phyloP scores from a whole-genome alignment of 1,140 invertebrate species.

The Formica selysi region DNA sequence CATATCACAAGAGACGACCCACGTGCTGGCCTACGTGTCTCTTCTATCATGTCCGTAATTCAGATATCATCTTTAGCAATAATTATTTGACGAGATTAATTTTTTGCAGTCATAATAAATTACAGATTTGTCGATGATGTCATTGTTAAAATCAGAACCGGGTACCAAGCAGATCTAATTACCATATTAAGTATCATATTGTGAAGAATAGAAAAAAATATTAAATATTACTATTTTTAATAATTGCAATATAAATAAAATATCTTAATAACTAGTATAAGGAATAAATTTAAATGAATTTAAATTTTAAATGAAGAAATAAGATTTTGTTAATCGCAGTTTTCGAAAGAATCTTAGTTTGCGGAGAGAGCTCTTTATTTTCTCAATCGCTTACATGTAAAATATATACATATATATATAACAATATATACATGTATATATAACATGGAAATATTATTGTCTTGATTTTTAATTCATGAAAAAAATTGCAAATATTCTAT shows the following conservation, averaged over 20 bases:
- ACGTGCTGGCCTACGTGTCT: conserved; percentile 69
- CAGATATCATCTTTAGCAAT: conserved; percentile 63
- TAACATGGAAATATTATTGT: neutral
- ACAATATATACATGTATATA: neutral
- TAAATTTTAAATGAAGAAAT: neutral
- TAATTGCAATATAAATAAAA: neutral
- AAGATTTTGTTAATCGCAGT: neutral
- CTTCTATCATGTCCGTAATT: conserved; percentile 65
- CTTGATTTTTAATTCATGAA: neutral
- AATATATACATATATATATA: neutral
- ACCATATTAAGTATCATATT: neutral
- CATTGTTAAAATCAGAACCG: neutral
- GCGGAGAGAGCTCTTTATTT: too few species aligned
- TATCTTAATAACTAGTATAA: neutral
- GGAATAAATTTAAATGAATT: neutral
- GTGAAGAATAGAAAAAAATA: too few species aligned
- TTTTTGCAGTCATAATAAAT: conserved; percentile 46
- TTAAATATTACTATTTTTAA: too few species aligned
- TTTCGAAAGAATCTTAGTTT: neutral
- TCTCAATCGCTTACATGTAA: too few species aligned
- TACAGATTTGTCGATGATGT: conserved; percentile 62
- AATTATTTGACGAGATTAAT: conserved; percentile 66
- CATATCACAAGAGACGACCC: conserved; percentile 45
- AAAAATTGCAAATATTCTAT: neutral
- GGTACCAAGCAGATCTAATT: neutral